These are phyloP conservation scores for Heterocephalus glaber DNA, from an alignment of 2,113 vertebrate species.

Conservation along the genomic window DNA sequence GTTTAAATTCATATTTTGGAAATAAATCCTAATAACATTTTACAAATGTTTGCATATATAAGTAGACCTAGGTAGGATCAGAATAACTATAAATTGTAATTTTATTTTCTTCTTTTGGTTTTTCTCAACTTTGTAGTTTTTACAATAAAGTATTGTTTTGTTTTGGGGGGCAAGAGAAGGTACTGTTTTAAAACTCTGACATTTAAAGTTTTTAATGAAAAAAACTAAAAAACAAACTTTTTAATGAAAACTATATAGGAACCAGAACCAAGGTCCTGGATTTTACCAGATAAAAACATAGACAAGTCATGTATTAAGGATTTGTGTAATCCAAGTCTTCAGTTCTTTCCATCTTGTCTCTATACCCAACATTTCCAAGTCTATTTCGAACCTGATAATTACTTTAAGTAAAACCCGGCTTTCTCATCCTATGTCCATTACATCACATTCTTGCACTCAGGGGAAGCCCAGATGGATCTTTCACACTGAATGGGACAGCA, in stretches of 20 bases:
- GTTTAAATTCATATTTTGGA: conserved; percentile 77
- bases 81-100: neutral
- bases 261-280: neutral
- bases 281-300: neutral
- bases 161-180: neutral
- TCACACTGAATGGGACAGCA: conserved; percentile 61
- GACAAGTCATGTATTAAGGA: neutral
- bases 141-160: neutral
- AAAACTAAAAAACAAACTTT: neutral
- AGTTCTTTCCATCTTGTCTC: neutral
- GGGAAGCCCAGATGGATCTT: conserved; percentile 70
- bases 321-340: neutral
- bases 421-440: conserved; percentile 33
- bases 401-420: conserved; percentile 43
- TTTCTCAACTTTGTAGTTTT: neutral
- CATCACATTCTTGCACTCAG: conserved; percentile 62
- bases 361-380: neutral
- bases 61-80: neutral
- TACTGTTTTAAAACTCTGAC: neutral
- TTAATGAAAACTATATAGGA: no score
- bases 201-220: conserved; percentile 10
- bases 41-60: no score
- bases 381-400: conserved; percentile 44
- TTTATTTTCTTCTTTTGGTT: neutral
- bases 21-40: neutral